Evolutionary conservation across 2,113 vertebrate species (phyloP).

Genomic region (Oryzias celebensis): DNA sequence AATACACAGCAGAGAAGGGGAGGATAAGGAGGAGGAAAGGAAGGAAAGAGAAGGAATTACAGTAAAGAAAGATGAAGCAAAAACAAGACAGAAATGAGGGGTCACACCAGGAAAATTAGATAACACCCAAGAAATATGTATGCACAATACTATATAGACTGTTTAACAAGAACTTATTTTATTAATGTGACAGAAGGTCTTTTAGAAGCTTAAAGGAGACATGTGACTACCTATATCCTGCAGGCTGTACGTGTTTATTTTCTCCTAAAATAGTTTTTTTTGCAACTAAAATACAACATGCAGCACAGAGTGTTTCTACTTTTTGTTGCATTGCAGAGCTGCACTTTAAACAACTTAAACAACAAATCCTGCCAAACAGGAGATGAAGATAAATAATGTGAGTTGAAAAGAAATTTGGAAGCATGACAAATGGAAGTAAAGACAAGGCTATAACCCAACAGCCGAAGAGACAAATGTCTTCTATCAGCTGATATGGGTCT

Average conservation of each 20-base stretch:
- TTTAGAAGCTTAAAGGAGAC: no score
- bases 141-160: no score
- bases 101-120: conserved; percentile 7
- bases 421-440: conserved; percentile 58
- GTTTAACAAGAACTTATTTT: no score
- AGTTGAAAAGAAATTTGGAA: conserved; percentile 2
- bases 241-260: neutral
- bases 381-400: conserved; percentile 5
- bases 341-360: neutral
- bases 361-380: conserved; percentile 9
- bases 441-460: conserved; percentile 75
- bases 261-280: neutral
- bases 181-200: neutral
- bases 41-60: conserved; percentile 13
- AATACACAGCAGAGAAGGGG: conserved; percentile 21
- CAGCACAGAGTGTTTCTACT: neutral
- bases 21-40: conserved; percentile 8
- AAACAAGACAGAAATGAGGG: conserved; percentile 1
- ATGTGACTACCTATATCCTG: neutral
- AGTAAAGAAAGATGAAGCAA: neutral
- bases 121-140: neutral
- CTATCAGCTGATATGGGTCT: conserved; percentile 62
- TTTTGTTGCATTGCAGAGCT: neutral
- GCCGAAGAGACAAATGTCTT: conserved; percentile 72
- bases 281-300: neutral